A percentile compares a stretch with the other conserved stretches of the same genome.
Evolutionary conservation across 2,888 invertebrate genomes (phyloP).

Genomic region (Phlogophora meticulosa): DNA sequence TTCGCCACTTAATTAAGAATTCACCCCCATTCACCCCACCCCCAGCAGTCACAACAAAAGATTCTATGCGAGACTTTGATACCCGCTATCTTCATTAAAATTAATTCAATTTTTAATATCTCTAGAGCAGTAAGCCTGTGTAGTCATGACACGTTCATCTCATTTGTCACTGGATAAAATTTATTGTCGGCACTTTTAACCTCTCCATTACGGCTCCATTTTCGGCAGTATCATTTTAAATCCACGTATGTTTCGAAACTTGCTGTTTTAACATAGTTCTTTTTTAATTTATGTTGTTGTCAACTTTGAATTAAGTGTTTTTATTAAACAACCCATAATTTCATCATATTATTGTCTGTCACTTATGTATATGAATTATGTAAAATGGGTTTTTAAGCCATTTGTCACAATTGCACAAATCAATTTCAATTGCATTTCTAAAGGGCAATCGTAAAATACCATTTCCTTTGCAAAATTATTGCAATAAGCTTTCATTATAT

Average conservation of each 20-base stretch:
- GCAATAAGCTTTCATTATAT: conserved; percentile 16
- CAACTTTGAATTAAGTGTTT: background rate
- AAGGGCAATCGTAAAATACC: conserved; percentile 4
- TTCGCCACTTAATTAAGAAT: conserved; percentile 90
- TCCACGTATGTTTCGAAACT: conserved; percentile 37
- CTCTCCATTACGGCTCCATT: conserved; percentile 58
- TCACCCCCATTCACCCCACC: conserved; percentile 80
- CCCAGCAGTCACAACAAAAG: conserved; percentile 87
- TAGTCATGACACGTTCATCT: conserved; percentile 75
- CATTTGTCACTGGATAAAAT: conserved; percentile 75
- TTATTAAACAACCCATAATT: background rate
- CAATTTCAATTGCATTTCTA: conserved; percentile 1
- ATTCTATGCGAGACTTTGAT: conserved; percentile 77
- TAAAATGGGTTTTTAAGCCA: too few relatives aligned
- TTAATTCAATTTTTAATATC: conserved; percentile 86
- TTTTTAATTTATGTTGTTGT: conserved; percentile 14
- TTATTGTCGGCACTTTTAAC: conserved; percentile 66
- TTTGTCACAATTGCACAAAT: background rate
- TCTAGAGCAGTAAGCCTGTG: conserved; percentile 57
- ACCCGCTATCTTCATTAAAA: conserved; percentile 83
- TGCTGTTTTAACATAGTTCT: conserved; percentile 11
- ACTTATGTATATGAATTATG: background rate
- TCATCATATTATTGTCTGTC: background rate
- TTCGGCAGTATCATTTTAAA: conserved; percentile 47
- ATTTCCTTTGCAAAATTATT: background rate